phyloP scores from a whole-genome alignment of 2,113 vertebrate genomes.

The Daboia siamensis region DNA sequence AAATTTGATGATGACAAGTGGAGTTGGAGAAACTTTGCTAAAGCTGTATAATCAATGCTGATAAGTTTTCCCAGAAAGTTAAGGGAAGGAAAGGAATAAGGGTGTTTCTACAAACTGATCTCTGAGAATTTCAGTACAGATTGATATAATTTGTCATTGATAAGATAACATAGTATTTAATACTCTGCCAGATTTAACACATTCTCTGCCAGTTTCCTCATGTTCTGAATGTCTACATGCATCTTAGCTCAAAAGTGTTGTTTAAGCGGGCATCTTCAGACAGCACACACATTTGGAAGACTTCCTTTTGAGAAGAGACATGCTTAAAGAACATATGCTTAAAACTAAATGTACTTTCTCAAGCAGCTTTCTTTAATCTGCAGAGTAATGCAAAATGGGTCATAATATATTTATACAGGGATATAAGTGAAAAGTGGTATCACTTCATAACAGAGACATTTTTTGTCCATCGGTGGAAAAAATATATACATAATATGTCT shows the following conservation, averaged over 20 bases:
- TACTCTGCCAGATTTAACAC: neutral
- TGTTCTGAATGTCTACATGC: neutral
- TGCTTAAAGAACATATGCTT: neutral
- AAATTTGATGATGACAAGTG: neutral
- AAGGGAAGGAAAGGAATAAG: neutral
- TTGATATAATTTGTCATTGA: neutral
- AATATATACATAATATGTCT: neutral
- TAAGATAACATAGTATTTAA: neutral
- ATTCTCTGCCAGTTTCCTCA: neutral
- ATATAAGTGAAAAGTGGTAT: neutral
- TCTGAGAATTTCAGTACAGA: neutral
- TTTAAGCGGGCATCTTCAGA: neutral
- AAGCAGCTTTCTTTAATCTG: neutral
- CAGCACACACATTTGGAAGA: neutral
- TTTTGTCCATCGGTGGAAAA: neutral
- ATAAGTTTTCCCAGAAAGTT: neutral
- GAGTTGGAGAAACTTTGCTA: neutral
- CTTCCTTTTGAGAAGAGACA: neutral
- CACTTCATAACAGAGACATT: neutral
- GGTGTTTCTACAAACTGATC: neutral
- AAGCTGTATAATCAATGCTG: neutral
- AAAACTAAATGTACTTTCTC: neutral
- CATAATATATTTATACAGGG: neutral
- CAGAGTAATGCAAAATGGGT: neutral
- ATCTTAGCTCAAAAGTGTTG: neutral